These are phyloP conservation scores for Ondatra zibethicus DNA, from an alignment of 2,113 vertebrate species.

Conservation along the genomic window DNA sequence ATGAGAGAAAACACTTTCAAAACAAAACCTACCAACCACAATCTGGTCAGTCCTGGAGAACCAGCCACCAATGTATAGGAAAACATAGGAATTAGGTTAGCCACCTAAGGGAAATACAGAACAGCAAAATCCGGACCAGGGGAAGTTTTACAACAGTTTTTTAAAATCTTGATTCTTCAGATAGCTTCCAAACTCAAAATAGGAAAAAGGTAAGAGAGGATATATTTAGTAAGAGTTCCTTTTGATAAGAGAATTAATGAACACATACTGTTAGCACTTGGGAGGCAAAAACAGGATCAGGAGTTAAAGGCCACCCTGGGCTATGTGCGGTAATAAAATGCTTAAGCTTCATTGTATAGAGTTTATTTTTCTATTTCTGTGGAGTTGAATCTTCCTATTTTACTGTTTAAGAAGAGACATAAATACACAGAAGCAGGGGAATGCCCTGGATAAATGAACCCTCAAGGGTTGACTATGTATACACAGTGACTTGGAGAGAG, in stretches of 20 bases:
- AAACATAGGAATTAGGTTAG: neutral
- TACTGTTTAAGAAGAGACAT: neutral
- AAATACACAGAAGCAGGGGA: conserved; percentile 28
- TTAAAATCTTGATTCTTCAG: neutral
- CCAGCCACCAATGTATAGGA: neutral
- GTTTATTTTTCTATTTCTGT: neutral
- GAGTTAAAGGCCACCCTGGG: neutral
- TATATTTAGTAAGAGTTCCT: neutral
- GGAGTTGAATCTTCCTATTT: neutral
- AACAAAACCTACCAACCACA: neutral
- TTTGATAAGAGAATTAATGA: neutral
- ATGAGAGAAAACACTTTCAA: neutral
- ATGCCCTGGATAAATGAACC: neutral
- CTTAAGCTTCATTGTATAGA: neutral
- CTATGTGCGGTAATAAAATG: neutral
- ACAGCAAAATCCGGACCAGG: neutral
- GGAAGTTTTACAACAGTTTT: neutral
- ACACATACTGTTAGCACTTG: neutral
- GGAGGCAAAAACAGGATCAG: neutral
- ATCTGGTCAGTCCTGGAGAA: neutral
- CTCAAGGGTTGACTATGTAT: neutral
- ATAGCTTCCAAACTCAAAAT: neutral
- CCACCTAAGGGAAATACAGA: neutral
- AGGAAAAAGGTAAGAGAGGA: neutral
- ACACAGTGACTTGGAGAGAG: neutral